phyloP scores from a whole-genome alignment of 2,113 vertebrate species.

The Oncorhynchus keta region DNA sequence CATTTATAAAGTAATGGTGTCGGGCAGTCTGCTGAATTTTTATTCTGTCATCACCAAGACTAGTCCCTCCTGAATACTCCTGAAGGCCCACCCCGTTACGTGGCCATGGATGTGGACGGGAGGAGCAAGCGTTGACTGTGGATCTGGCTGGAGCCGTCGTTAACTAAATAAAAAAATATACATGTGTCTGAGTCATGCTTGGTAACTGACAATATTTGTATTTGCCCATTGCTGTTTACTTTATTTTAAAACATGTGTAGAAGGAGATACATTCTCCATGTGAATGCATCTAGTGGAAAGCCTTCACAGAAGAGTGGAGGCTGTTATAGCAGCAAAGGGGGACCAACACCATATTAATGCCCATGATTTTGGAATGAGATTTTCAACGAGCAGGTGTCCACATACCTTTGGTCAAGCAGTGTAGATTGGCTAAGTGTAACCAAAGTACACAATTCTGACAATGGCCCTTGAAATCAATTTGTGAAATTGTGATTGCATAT shows the following conservation, averaged over 20 bases:
- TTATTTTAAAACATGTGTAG: too few species aligned
- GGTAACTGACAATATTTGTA: background rate
- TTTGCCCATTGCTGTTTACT: background rate
- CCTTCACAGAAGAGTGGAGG: too few species aligned
- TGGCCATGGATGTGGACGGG: background rate
- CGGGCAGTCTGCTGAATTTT: background rate
- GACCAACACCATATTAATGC: too few species aligned
- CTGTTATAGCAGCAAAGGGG: too few species aligned
- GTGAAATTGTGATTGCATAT: background rate
- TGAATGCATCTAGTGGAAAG: too few species aligned
- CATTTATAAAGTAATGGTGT: conserved; percentile 63
- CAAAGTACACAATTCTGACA: too few species aligned
- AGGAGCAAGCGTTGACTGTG: background rate
- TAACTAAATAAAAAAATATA: conserved; percentile 31
- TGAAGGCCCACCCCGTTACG: background rate
- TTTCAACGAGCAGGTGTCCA: too few species aligned
- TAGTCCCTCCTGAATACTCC: background rate
- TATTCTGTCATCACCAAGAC: background rate
- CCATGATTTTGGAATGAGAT: too few species aligned
- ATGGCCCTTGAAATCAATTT: background rate
- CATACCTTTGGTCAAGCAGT: too few species aligned
- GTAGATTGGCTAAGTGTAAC: too few species aligned
- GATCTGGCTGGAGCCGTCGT: background rate
- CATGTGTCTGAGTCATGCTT: background rate
- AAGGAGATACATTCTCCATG: too few species aligned